Percentiles rank a stretch among this genome's conserved stretches.
phyloP scores from a whole-genome alignment of 92 coral and sea anemone genomes.

The Diadumene lineata region DNA sequence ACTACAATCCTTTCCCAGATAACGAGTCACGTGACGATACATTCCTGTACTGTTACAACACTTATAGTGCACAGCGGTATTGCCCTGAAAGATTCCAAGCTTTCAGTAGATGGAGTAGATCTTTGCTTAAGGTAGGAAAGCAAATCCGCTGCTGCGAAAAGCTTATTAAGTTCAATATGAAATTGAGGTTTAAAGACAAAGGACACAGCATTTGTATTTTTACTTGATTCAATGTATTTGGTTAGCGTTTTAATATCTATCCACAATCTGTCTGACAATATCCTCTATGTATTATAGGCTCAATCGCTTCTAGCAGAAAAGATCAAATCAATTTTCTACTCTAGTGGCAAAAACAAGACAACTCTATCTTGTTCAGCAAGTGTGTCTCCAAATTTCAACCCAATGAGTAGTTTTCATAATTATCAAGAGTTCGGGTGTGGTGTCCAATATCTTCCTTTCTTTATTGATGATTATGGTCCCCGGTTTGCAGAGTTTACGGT shows the following conservation, averaged over 20 bases:
- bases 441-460: slow-evolving; percentile 72
- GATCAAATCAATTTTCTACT: slow-evolving; percentile 60
- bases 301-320: slow-evolving; percentile 37
- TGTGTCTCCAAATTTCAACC: slow-evolving; percentile 55
- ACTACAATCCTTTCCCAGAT: slow-evolving; percentile 57
- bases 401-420: slow-evolving; percentile 56
- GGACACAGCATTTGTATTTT: too few species aligned
- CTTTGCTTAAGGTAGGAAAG: slow-evolving; percentile 47
- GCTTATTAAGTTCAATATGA: too few species aligned
- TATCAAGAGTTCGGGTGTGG: slow-evolving; percentile 19
- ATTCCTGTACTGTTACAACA: slow-evolving; percentile 47
- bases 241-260: too few species aligned
- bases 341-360: slow-evolving; percentile 52
- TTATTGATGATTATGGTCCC: slow-evolving; percentile 84
- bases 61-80: slow-evolving; percentile 43
- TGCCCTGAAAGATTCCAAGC: slow-evolving; percentile 87
- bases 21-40: slow-evolving; percentile 68
- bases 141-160: background rate
- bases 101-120: slow-evolving; percentile 62
- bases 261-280: too few species aligned
- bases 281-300: slow-evolving; percentile 23
- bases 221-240: too few species aligned
- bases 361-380: slow-evolving; percentile 51
- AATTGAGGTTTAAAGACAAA: too few species aligned
- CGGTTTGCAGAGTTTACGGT: slow-evolving; percentile 82